Conservation (phyloP, 2,113 vertebrate species). For the Todiramphus chloris region DNA sequence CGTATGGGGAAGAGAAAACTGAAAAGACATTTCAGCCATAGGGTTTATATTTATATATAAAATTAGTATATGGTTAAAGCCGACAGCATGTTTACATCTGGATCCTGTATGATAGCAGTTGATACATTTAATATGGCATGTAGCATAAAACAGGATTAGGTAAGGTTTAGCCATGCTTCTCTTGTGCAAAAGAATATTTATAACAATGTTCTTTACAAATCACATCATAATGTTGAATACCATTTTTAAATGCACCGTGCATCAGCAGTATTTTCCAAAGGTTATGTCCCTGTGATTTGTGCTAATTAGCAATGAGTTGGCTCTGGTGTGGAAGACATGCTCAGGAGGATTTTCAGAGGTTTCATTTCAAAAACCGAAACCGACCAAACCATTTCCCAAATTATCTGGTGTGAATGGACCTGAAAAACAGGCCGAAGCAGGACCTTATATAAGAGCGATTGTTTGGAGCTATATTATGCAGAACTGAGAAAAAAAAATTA, state of each 20-base stretch:
- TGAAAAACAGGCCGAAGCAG: neutral
- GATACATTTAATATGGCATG: slow-evolving; percentile 13
- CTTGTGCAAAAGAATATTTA: neutral
- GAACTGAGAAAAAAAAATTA: neutral
- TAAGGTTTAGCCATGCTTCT: slow-evolving; percentile 7
- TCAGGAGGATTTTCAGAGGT: neutral
- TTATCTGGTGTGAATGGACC: neutral
- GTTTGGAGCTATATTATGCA: neutral
- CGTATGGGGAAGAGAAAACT: neutral
- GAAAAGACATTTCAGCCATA: neutral
- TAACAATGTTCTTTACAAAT: neutral
- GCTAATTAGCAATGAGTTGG: neutral
- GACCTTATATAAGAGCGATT: neutral
- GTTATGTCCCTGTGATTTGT: neutral
- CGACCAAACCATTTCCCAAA: neutral
- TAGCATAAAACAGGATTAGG: slow-evolving; percentile 37
- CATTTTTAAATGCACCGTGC: neutral
- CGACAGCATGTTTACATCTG: slow-evolving; percentile 20
- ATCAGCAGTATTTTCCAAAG: slow-evolving; percentile 3
- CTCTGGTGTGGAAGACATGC: neutral
- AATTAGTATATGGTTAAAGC: neutral
- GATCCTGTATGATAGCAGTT: slow-evolving; percentile 19
- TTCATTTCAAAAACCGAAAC: neutral
- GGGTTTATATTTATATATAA: neutral
- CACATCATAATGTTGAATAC: neutral